Conservation (phyloP, 2,113 vertebrate genomes). For the Crypturellus undulatus region DNA sequence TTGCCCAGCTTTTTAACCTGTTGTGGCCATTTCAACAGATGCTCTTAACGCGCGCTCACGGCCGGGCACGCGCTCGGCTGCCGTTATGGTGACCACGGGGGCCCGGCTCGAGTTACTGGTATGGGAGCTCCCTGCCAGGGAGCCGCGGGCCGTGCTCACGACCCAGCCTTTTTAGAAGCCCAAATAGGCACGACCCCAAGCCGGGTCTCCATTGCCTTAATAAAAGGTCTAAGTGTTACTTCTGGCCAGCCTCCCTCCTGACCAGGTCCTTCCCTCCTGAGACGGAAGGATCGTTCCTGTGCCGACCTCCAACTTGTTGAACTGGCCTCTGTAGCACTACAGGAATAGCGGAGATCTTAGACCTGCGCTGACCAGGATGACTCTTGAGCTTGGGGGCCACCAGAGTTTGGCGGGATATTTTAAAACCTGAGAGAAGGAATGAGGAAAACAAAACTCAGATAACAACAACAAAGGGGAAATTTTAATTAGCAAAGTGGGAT, state of each 20-base stretch:
- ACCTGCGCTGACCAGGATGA: accelerated
- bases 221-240: slow-evolving; percentile 23
- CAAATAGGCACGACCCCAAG: slow-evolving; percentile 42
- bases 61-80: slow-evolving; percentile 36
- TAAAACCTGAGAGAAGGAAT: background rate
- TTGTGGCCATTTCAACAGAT: slow-evolving; percentile 62
- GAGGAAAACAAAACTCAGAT: background rate
- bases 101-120: slow-evolving; percentile 55
- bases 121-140: slow-evolving; percentile 56
- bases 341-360: background rate
- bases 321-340: background rate
- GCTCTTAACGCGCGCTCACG: background rate
- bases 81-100: slow-evolving; percentile 49
- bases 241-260: background rate
- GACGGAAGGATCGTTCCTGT: background rate
- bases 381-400: background rate
- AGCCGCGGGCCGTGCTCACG: slow-evolving; percentile 48
- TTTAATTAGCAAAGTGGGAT: background rate
- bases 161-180: slow-evolving; percentile 57
- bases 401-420: background rate
- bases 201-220: slow-evolving; percentile 36
- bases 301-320: background rate
- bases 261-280: background rate
- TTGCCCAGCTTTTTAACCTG: background rate
- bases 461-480: background rate